Base-by-base conservation (phyloP, 2,113 vertebrate species). In the Cnemophilus loriae region DNA sequence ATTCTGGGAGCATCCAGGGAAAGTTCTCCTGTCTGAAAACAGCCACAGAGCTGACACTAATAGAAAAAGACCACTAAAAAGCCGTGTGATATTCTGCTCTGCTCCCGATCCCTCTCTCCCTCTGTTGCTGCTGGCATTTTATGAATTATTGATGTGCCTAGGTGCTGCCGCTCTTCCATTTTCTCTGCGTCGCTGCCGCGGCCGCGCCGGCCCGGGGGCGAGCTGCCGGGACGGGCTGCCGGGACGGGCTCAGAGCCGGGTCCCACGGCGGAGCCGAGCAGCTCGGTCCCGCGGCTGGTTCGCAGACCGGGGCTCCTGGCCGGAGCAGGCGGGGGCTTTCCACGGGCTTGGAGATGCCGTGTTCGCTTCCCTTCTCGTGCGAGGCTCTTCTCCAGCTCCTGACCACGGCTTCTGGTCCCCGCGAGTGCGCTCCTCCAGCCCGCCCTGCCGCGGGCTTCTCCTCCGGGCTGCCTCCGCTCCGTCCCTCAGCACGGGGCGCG, bases 71-170 rank as follows among this genome's bases (percentile, higher is more conserved):
- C 98, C 97, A 96, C 98, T 98, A 98, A 98, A 98, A 98, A 98
- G 98, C 98, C 97, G 96, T 96, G 97, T 96, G 98, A 97, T 97
- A 98, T 93, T 98, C 98, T 96, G 95, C 98, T 98, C 95, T 96
- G 89, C 93, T 98, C 94, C 97, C 89, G 97, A 97, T 99, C 98
- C 98, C 98, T 98, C 97, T 98, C 97, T 98, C 97, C 98, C 98
- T 99, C 98, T 97, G 97, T 98, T 98, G 99, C 99, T 99, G 96
- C 98, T 98, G 98, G 99, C 98, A 88, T 94, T 97, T 65, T 93
- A 98, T 99, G 95, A 98, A 99, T 99, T 98, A 99, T 99, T 98
- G 96, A 99, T 97, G 98, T 56, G 88, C 87, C 95, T 82, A 84
- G 98, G 97, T 98, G 98, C 98, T 98, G 98, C 97, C 50, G 97